These are phyloP conservation scores for Neoseiulus cucumeris DNA, from an alignment of 1,140 invertebrate species.

Conservation along the genomic window DNA sequence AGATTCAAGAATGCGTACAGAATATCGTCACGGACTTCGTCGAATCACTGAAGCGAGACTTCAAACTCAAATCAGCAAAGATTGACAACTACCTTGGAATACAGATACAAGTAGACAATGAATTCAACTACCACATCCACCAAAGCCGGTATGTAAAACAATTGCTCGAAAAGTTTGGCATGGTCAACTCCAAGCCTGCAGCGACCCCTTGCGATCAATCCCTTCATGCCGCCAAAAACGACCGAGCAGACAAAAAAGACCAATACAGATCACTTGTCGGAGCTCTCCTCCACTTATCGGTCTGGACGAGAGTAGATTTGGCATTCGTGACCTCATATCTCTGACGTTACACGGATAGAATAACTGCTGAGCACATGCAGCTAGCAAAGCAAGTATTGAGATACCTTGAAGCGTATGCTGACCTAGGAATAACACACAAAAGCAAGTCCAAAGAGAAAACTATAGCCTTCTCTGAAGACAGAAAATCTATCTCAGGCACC, in stretches of 20 bases:
- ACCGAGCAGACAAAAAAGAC: not conserved
- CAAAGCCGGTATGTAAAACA: constrained; percentile 15
- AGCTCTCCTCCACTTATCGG: constrained; percentile 9
- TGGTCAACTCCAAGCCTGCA: constrained; percentile 21
- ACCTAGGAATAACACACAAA: constrained; percentile 9
- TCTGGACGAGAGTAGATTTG: no score
- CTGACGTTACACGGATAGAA: not conserved
- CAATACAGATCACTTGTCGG: constrained; percentile 12
- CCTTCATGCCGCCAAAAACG: not conserved
- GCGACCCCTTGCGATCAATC: constrained; percentile 23
- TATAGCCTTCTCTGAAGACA: not conserved
- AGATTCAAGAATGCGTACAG: no score
- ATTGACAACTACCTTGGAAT: constrained; percentile 10
- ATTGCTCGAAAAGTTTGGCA: constrained; percentile 21
- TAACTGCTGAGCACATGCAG: not conserved
- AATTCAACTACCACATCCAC: no score
- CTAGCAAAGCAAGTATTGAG: constrained; percentile 4
- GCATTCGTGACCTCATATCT: no score
- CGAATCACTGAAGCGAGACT: constrained; percentile 11
- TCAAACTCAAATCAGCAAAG: constrained; percentile 18
- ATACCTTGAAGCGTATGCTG: constrained; percentile 12
- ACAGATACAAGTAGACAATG: not conserved
- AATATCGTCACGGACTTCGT: not conserved
- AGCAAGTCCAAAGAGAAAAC: not conserved
- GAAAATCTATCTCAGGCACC: constrained; percentile 12